A percentile compares a stretch with the other conserved stretches of the same genome.
Conservation (phyloP, 2,113 vertebrate species). For the Elanoides forficatus region DNA sequence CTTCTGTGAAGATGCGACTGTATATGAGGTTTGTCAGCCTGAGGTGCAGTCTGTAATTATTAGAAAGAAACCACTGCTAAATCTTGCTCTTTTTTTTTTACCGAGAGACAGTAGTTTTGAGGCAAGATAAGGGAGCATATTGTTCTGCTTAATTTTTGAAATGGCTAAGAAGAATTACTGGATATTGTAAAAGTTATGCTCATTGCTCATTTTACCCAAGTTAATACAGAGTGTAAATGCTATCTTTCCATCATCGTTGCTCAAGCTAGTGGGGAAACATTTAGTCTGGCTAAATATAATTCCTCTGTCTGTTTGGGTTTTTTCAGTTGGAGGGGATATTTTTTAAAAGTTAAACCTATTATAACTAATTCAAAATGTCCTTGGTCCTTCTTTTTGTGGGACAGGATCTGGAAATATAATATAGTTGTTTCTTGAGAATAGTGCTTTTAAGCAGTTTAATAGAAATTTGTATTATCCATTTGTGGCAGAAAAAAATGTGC, state of each 20-base stretch:
- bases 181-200: not conserved
- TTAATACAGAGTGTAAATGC: not conserved
- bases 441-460: not conserved
- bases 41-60: not conserved
- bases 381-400: not conserved
- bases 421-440: not conserved
- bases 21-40: not conserved
- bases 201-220: not conserved
- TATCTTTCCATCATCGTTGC: not conserved
- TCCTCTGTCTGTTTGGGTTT: not conserved
- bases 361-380: not conserved
- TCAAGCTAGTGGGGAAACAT: not conserved
- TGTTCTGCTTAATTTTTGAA: not conserved
- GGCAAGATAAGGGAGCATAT: not conserved
- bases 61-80: not conserved
- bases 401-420: not conserved
- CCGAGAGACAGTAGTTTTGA: not conserved
- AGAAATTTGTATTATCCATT: not conserved
- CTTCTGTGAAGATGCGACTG: fast-evolving
- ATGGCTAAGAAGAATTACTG: not conserved
- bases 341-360: not conserved
- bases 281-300: not conserved
- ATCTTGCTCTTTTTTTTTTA: not conserved
- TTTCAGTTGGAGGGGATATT: not conserved
- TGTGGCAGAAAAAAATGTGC: not conserved